Evolutionary conservation across 1,140 invertebrate genomes (phyloP), one percentile per base, ranked within the genome.

Genomic region (Cataglyphis hispanica): DNA sequence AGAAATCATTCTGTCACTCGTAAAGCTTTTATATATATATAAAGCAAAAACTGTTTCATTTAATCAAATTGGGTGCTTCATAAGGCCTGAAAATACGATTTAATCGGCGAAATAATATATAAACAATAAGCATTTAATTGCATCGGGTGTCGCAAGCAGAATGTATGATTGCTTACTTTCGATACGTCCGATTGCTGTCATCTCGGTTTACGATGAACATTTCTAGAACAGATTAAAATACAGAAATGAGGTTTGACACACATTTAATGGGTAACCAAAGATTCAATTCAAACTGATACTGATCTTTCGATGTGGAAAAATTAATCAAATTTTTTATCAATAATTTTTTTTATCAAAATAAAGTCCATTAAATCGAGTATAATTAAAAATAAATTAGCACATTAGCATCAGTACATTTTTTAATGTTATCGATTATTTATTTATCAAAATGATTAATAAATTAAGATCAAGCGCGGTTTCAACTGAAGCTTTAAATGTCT

Each of bases 101-200:
- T 19, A 37, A 80, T 22, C 22, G 3, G n/a, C 5, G 1, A 58
- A 81, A 72, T 10, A n/a, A 58, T 31, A 56, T 25, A 60, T 58
- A 1, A 81, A 66, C 27, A 50, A 10, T 19, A 81, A 72, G 53
- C 66, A 11, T 31, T 40, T 53, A 5, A 56, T 10, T 53, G 43
- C 43, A n/a, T 25, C 22, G 40, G 6, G 11, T 7, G 22, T 67
- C 16, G 37, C 46, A 56, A 56, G 27, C 46, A 72, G 22, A 50
- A 72, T 72, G 50, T 27, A 25, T 60, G 37, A 78, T 61, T 66
- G 86, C 84, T 91, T 89, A 93, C 91, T 91, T 90, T 78, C 61
- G 61, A 93, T 89, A 66, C 34, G 53, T 81, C 78, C 66, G 11
- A 81, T 81, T 81, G 78, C 16, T 69, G 25, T 72, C 53, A 81